Percentiles rank a stretch among this genome's conserved stretches.
Evolutionary conservation across 2,797 vertebrate genomes (phyloP).

Genomic region (Leptoclinus maculatus): DNA sequence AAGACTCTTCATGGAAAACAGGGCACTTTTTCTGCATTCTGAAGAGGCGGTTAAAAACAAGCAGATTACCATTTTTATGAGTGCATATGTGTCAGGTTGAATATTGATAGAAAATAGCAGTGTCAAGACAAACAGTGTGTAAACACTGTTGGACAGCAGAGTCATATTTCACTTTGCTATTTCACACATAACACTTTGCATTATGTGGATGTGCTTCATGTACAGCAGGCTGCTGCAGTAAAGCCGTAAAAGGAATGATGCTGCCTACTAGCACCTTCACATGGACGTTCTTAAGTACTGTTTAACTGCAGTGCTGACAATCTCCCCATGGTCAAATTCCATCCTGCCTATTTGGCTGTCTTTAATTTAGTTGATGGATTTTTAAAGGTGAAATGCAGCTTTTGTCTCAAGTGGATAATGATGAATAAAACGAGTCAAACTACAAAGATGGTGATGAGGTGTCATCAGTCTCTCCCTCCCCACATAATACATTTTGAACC

Average conservation of each 20-base stretch:
- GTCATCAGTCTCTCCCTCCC: not conserved
- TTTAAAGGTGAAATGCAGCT: not conserved
- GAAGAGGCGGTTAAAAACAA: constrained; percentile 13
- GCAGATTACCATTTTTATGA: constrained; percentile 21
- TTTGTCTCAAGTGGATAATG: not conserved
- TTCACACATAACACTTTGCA: not conserved
- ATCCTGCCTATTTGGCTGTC: not conserved
- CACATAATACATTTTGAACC: not conserved
- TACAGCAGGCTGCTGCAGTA: constrained; percentile 33
- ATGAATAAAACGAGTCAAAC: not conserved
- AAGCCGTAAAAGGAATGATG: not conserved
- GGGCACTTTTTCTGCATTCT: constrained; percentile 29
- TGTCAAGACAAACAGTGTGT: not conserved
- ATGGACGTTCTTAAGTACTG: constrained; percentile 43
- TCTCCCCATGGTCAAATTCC: not conserved
- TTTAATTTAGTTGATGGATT: not conserved
- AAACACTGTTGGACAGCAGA: constrained; percentile 8
- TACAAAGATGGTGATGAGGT: not conserved
- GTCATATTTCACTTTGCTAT: constrained; percentile 1
- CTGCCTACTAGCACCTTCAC: constrained; percentile 63
- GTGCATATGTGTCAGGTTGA: constrained; percentile 5
- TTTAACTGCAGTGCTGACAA: not conserved
- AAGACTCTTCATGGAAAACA: constrained; percentile 25
- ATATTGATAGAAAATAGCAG: constrained; percentile 8
- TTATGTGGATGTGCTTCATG: constrained; percentile 44